Conservation (phyloP, 2,888 invertebrate species). For the Cephus pygmeus region DNA sequence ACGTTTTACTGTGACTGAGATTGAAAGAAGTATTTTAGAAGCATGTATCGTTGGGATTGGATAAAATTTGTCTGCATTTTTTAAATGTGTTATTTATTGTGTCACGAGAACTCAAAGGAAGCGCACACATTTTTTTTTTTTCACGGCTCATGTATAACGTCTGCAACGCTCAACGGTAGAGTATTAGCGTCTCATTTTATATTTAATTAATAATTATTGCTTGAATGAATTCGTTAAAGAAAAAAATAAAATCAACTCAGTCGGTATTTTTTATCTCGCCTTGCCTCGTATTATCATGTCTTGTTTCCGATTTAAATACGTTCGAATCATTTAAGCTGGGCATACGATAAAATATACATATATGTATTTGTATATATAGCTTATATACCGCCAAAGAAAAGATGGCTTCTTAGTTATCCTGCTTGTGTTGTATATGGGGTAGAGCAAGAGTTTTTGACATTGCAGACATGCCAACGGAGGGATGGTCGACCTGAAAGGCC, state of each 20-base stretch:
- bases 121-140: neutral
- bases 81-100: neutral
- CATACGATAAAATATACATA: too few species aligned
- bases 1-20: neutral
- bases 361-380: neutral
- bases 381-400: neutral
- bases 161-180: neutral
- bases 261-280: too few species aligned
- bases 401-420: neutral
- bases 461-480: slow-evolving; percentile 61
- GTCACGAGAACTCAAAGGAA: neutral
- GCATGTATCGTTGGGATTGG: neutral
- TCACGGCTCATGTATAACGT: neutral
- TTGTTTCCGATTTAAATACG: too few species aligned
- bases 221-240: too few species aligned
- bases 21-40: neutral
- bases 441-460: slow-evolving; percentile 55
- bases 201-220: too few species aligned
- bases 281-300: too few species aligned
- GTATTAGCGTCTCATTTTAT: too few species aligned
- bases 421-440: slow-evolving; percentile 20
- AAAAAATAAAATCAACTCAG: too few species aligned
- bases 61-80: neutral
- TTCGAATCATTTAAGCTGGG: too few species aligned
- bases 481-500: slow-evolving; percentile 59